These are phyloP conservation scores for Mamestra brassicae DNA, from an alignment of 2,888 invertebrate genomes.

Conservation along the genomic window DNA sequence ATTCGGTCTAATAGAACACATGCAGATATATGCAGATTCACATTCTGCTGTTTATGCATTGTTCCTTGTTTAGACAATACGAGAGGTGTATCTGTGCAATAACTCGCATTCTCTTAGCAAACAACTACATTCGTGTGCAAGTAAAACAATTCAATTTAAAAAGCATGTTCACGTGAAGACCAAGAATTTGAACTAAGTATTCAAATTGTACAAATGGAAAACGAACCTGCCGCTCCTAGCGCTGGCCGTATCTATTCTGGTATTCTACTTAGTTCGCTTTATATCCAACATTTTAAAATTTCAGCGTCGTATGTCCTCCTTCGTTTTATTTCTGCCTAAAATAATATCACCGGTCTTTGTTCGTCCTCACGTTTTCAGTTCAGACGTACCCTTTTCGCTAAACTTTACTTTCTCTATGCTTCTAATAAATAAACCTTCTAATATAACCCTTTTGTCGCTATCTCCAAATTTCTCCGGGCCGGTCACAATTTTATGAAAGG, in stretches of 20 bases:
- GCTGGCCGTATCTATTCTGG: constrained; percentile 33
- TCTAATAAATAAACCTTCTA: constrained; percentile 61
- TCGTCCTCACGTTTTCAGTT: constrained; percentile 30
- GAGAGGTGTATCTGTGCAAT: not conserved
- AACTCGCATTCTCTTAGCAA: constrained; percentile 16
- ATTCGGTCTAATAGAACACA: constrained; percentile 16
- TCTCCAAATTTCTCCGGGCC: constrained; percentile 43
- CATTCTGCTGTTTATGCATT: constrained; percentile 6
- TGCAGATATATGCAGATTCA: constrained; percentile 3
- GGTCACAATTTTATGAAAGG: constrained; percentile 53
- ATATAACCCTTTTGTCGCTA: constrained; percentile 62
- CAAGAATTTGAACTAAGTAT: constrained; percentile 70
- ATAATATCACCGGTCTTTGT: constrained; percentile 24
- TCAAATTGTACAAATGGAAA: constrained; percentile 64
- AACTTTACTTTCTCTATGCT: constrained; percentile 52
- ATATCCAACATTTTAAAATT: constrained; percentile 47
- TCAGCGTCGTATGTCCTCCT: constrained; percentile 20
- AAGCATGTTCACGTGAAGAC: constrained; percentile 65
- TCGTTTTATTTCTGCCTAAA: constrained; percentile 18
- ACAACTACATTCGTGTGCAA: constrained; percentile 50
- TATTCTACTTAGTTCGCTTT: constrained; percentile 42
- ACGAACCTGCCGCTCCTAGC: constrained; percentile 46
- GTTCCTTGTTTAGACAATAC: not conserved
- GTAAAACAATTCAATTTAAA: constrained; percentile 75
- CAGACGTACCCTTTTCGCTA: constrained; percentile 48